Base-by-base conservation (phyloP, 37 sponge, comb jelly and placozoan genomes). In the Dysidea cf. avara region DNA sequence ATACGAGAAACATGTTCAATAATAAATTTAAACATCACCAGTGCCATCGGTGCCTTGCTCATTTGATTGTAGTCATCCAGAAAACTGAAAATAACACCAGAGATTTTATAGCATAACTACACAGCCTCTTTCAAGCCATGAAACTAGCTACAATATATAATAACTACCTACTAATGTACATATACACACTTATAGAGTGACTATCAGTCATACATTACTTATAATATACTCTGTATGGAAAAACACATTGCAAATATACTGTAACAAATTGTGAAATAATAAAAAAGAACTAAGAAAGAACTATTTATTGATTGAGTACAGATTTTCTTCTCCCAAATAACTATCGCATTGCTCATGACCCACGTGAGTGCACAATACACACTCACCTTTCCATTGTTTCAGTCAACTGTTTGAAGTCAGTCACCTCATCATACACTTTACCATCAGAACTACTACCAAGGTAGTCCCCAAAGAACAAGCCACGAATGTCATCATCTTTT, bases 31-130 rank as follows among this genome's bases (percentile, higher is more conserved):
- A 96, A 96, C 83, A 96, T 84, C 29, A 98, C 99, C 24, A 98
- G 86, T 43, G 93, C 56, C 99, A 98, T 98, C 11, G 95, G 99
- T 14, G 93, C 82, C 75, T 98, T 98, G 83, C 90, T 91, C 90
- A 94, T 86, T 61, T 98, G 99, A 61, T 98, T 98, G 76, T 94
- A 98, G 28, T 98, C 99, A 1, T 93, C 94, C 54, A 97, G 68
- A 65, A 93, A 94, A 57, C 93, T 92, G 55, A 2, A 47, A 37
- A 18, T 31, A 12, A 60, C 16, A 25, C 2, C 24, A 56, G 7
- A 16, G 51, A 49, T 16, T 49, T 49, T 49, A 49, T 17, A 16
- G 51, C 51, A 17, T 17, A 17, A 7, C 56, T 25, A 49, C 13
- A 49, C 13, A 49, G 16, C 52, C 52, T 16, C 52, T 18, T 18